Evolutionary conservation across 2,113 vertebrate genomes (phyloP).

Genomic region (Coracopsis vasa): DNA sequence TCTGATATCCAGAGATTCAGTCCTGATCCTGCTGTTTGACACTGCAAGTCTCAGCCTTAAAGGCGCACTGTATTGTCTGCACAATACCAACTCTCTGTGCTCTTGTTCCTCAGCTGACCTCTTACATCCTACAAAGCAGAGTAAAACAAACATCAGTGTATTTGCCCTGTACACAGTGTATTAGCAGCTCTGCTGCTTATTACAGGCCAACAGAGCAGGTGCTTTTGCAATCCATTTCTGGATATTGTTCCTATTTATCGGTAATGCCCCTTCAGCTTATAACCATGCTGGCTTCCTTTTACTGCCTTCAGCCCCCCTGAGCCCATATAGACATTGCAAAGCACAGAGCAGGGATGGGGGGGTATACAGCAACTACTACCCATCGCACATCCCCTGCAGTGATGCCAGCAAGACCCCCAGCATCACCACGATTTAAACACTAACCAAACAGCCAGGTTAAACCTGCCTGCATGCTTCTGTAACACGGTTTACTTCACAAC

Average conservation of each 20-base stretch:
- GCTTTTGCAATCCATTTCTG: background rate
- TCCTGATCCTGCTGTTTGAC: background rate
- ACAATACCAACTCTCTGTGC: background rate
- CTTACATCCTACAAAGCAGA: background rate
- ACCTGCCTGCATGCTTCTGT: rapidly evolving
- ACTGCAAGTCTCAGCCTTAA: background rate
- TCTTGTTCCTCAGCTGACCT: background rate
- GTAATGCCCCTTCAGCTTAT: background rate
- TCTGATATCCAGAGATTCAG: background rate
- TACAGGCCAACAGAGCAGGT: background rate
- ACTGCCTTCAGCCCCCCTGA: background rate
- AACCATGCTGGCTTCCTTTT: background rate
- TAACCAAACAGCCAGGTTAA: background rate
- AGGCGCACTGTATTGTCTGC: background rate
- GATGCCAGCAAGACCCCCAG: background rate
- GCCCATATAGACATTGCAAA: background rate
- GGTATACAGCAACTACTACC: background rate
- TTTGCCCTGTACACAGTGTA: background rate
- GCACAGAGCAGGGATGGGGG: background rate
- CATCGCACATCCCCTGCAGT: background rate
- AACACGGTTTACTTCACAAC: background rate
- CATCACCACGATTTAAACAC: background rate
- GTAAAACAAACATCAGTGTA: background rate
- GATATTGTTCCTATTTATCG: background rate
- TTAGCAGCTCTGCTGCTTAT: background rate